Base-by-base conservation (phyloP, 2,797 vertebrate species). In the Avahi laniger region DNA sequence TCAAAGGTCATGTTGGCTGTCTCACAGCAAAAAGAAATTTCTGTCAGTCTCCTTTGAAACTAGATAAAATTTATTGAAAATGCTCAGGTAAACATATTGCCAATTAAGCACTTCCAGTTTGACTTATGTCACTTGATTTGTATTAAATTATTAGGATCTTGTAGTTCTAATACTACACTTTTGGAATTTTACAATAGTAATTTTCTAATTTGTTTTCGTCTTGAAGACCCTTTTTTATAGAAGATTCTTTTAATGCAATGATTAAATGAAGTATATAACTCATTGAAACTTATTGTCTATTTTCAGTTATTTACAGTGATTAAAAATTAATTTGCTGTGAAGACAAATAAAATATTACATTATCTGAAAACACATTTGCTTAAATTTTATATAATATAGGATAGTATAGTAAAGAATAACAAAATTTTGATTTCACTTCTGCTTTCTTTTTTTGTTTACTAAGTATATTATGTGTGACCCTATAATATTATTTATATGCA, bases 1-100 rank as follows among this genome's bases (percentile, higher is more conserved):
- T 67, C 35, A 96, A 93, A 95, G 79, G 80, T 89, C 63, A 87
- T 80, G 18, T 46, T 83, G 13, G 43, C 11, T 80, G 18, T 82
- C n/a, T 54, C 6, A 33, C 46, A 57, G 48, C 13, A 48, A 63
- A 90, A 92, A 48, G 9, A 38, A 69, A 52, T 73, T 12, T 4
- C 28, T 61, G 35, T 38, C 69, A 78, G 69, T 73, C 17, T 85
- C n/a, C 61, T 57, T 80, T 13, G 2, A 76, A 88, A 22, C 26
- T 38, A 82, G 26, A 70, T 43, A 65, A 72, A 82, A 89, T 61
- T 72, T 65, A 85, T 4, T n/a, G 67, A 89, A 8, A 78, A 88
- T 57, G 12, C 7, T 89, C 15, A 57, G 30, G 9, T 70, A 69
- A 89, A 89, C 12, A 22, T 10, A 28, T 6, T 41, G 30, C 24